These are phyloP conservation scores for Drosophila equinoxialis DNA, from an alignment of 1,140 invertebrate genomes.

Conservation along the genomic window DNA sequence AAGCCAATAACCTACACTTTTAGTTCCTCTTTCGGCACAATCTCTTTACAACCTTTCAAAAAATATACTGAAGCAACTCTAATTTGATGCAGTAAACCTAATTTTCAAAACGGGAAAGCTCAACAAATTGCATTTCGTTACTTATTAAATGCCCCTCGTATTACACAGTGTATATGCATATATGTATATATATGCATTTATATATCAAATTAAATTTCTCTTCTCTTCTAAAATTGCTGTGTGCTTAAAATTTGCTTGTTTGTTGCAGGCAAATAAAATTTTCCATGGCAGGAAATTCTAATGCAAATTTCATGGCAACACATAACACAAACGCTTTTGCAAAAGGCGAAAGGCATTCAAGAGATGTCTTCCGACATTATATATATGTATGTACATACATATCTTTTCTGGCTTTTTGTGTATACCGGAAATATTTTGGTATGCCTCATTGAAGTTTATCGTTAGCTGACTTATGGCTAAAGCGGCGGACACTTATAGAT, in stretches of 20 bases:
- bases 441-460: constrained; percentile 77
- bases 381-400: background rate
- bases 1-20: no score
- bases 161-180: background rate
- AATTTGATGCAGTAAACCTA: no score
- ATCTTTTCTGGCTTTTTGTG: constrained; percentile 7
- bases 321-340: constrained; percentile 61
- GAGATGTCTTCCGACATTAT: background rate
- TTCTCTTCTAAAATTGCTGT: constrained; percentile 21
- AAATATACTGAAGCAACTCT: no score
- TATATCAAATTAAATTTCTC: constrained; percentile 7
- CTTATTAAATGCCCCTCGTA: background rate
- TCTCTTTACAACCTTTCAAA: no score
- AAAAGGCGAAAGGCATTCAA: constrained; percentile 7
- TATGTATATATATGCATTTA: no score
- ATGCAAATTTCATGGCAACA: constrained; percentile 78
- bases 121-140: background rate
- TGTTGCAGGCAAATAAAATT: constrained; percentile 43
- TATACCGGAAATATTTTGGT: constrained; percentile 73
- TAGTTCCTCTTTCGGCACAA: no score
- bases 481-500: constrained; percentile 61
- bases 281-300: constrained; percentile 62
- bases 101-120: no score
- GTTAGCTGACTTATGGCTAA: constrained; percentile 64
- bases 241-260: constrained; percentile 29